Evolutionary conservation across 2,797 vertebrate species (phyloP).

Genomic region (Megaceryle alcyon): DNA sequence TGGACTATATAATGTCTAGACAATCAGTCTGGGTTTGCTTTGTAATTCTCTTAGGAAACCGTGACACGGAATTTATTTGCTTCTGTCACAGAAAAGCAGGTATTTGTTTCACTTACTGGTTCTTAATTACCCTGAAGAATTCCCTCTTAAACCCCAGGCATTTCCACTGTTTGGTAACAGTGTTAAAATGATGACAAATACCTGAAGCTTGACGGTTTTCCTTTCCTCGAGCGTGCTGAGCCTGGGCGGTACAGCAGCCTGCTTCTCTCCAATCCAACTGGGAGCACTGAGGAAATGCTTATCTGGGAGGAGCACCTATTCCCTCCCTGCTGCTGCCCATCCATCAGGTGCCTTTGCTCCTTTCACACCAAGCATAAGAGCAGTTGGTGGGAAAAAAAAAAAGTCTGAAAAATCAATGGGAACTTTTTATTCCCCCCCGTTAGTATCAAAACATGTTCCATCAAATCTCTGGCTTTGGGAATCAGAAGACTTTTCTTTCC

Average conservation of each 20-base stretch:
- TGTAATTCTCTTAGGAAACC: slow-evolving; percentile 65
- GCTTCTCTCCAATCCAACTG: background rate
- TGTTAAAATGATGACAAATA: slow-evolving; percentile 52
- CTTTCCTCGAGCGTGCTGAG: background rate
- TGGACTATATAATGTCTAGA: slow-evolving; percentile 75
- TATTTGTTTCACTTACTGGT: slow-evolving; percentile 41
- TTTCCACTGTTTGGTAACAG: slow-evolving; percentile 49
- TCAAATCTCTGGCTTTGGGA: background rate
- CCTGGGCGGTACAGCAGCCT: background rate
- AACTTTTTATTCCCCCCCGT: background rate
- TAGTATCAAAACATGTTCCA: background rate
- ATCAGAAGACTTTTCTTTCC: background rate
- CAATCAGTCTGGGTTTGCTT: slow-evolving; percentile 73
- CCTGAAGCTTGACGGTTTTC: slow-evolving; percentile 12
- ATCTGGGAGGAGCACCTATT: background rate
- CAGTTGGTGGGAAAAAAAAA: background rate
- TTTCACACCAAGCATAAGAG: background rate
- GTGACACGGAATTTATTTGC: slow-evolving; percentile 58
- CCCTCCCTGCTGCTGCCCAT: background rate
- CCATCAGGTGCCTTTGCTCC: background rate
- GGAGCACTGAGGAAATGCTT: background rate
- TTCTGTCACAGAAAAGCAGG: slow-evolving; percentile 49
- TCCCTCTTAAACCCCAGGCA: slow-evolving; percentile 19
- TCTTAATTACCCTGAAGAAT: slow-evolving; percentile 58
- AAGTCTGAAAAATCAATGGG: background rate